A percentile compares a stretch with the other conserved stretches of the same genome.
Evolutionary conservation across 2,888 invertebrate species (phyloP).

Genomic region (Drosophila barbarae): DNA sequence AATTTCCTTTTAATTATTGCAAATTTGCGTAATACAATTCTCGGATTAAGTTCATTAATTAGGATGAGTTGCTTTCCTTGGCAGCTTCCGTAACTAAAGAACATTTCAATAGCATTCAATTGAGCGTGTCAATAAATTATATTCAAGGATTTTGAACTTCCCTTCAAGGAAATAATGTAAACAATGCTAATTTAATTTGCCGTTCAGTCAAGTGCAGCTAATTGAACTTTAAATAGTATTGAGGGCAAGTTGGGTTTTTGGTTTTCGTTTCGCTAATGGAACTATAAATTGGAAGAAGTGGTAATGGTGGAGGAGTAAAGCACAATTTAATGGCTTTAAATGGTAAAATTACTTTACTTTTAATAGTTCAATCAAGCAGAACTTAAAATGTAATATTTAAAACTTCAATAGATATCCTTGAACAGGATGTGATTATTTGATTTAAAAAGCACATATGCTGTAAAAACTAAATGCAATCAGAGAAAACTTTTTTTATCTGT

Average conservation of each 20-base stretch:
- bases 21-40: conserved; percentile 36
- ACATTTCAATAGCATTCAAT: conserved; percentile 31
- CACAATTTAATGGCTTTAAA: not conserved
- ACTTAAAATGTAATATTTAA: not conserved
- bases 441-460: conserved; percentile 11
- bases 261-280: conserved; percentile 8
- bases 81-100: conserved; percentile 25
- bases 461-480: conserved; percentile 41
- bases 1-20: conserved; percentile 52
- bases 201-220: conserved; percentile 54
- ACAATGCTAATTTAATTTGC: conserved; percentile 57
- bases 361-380: not conserved
- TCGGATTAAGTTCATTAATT: conserved; percentile 35
- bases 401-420: not conserved
- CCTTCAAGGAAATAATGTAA: conserved; percentile 17
- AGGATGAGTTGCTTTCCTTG: conserved; percentile 10
- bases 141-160: conserved; percentile 19
- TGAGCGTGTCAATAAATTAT: conserved; percentile 44
- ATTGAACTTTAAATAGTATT: conserved; percentile 48
- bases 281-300: conserved; percentile 5
- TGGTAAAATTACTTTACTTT: not conserved
- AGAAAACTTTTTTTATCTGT: conserved; percentile 34
- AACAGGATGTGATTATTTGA: not conserved
- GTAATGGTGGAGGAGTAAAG: not conserved
- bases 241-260: conserved; percentile 12